These are phyloP conservation scores for Pongo pygmaeus DNA, from an alignment of 2,113 vertebrate genomes.

Conservation along the genomic window DNA sequence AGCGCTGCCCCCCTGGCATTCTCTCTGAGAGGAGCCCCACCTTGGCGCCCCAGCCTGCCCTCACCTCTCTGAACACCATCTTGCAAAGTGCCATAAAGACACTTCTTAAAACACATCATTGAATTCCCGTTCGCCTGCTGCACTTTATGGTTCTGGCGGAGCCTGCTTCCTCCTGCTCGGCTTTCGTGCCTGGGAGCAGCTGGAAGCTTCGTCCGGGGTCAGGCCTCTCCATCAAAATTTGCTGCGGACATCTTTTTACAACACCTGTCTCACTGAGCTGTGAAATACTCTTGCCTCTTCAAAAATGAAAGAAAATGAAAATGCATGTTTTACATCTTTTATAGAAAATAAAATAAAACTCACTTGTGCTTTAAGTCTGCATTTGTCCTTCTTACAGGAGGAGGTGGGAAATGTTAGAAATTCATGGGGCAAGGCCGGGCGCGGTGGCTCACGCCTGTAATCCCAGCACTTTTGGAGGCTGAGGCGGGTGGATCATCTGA, in stretches of 20 bases:
- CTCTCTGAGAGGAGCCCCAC: background rate
- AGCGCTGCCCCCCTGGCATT: background rate
- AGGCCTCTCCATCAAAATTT: slow-evolving; percentile 70
- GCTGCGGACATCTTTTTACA: slow-evolving; percentile 69
- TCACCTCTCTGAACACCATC: background rate
- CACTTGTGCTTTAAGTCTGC: slow-evolving; percentile 44
- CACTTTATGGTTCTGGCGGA: slow-evolving; percentile 56
- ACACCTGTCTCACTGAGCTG: slow-evolving; percentile 67
- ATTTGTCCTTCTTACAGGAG: background rate
- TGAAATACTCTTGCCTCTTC: slow-evolving; percentile 54
- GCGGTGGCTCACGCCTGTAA: too few relatives aligned
- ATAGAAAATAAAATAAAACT: slow-evolving; percentile 55
- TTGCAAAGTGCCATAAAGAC: slow-evolving; percentile 28
- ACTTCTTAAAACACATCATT: slow-evolving; percentile 74
- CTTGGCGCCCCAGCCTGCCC: background rate
- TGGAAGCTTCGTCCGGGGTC: slow-evolving; percentile 51
- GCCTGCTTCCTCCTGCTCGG: background rate
- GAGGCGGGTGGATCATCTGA: too few relatives aligned
- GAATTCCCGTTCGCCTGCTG: background rate
- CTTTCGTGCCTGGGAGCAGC: background rate
- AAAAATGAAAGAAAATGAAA: slow-evolving; percentile 59
- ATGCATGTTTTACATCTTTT: slow-evolving; percentile 60
- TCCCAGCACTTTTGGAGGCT: too few relatives aligned
- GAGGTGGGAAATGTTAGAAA: background rate
- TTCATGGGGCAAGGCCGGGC: too few relatives aligned